Evolutionary conservation across 2,888 invertebrate genomes (phyloP), one percentile per base, ranked within the genome.

Genomic region (Parnassius glacialis): DNA sequence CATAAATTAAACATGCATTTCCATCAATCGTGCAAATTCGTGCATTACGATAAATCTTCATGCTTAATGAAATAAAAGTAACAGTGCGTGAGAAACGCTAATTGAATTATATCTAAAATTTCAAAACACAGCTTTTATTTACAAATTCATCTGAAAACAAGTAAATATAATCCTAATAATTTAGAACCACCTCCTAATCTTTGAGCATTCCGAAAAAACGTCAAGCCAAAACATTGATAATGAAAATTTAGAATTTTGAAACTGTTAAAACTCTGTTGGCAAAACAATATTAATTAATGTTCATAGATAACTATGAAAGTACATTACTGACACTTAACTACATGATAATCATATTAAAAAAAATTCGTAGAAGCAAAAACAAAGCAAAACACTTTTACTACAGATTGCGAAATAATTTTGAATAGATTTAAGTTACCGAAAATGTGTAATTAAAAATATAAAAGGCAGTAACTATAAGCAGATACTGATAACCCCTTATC

Each of bases 221-320:
- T 68, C 66, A 79, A 54, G 80, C 85, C 86, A 84, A 88, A 88
- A 82, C 62, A 67, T 65, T 66, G 65, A 59, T 65, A 72, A 68
- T 69, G 71, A 71, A 71, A 84, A 87, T 87, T 89, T 89, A 79
- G 83, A 90, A 90, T 91, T 90, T 90, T 80, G 89, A 74, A 72
- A 72, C 85, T 80, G 84, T 87, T 85, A 81, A 68, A 64, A 72
- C 83, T 85, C 87, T 82, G 85, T 79, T 84, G 89, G 87, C 90
- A 87, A 84, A 78, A 16, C 59, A 43, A 50, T 47, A 43, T 57
- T 51, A 52, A 56, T 61, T 57, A 25, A 25, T 25, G 5, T 25
- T 34, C 3, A 34, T 34, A 34, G 7, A 34, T 34, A 34, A 34
- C 34, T 7, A 7, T 3, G 34, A 34, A 34, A 34, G 34, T 34